Base-by-base conservation (phyloP, 2,113 vertebrate genomes). In the Chunga burmeisteri region DNA sequence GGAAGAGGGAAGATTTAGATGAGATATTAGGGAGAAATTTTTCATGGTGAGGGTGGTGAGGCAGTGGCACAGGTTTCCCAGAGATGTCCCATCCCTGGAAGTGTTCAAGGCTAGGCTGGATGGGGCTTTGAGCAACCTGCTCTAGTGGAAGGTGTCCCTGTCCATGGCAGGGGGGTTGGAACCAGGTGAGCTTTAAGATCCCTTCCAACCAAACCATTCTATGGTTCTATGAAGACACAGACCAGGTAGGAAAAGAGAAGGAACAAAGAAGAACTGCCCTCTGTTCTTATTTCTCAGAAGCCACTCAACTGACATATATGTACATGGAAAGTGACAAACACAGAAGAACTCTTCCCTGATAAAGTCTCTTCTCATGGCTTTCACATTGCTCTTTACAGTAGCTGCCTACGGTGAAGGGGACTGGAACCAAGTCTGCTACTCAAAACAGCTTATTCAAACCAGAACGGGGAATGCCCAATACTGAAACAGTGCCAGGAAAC, bases 401-500 rank as follows among this genome's bases (percentile, higher is more conserved):
- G 86, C 3, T 86, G 63, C 36, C 81, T 70, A 74, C 0, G 1
- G 78, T 77, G 59, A 81, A 96, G 63, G 84, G 56, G 70, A 79
- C 66, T 2, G 11, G 87, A 96, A 95, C 58, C 49, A 80, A 91
- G 44, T 82, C 47, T 73, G 79, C 34, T 85, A 74, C 87, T 93
- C 78, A 85, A 89, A 94, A 94, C 82, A 95, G 81, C 58, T 85
- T 95, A 93, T 93, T 94, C 84, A 95, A 94, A 95, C 71, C 81
- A 91, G 58, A 93, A 87, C 42, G 95, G 95, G 94, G 81, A 93
- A 97, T 94, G 81, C 84, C 91, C 91, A 91, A 77, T 42, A 44
- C 78, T 77, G 81, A 94, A 97, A 95, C 89, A 90, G 84, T 67
- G 87, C 89, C 94, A 93, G 91, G 91, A 97, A 97, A 91, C 91